These are phyloP conservation scores for Andrena bucephala DNA, from an alignment of 2,888 invertebrate genomes.

Conservation along the genomic window DNA sequence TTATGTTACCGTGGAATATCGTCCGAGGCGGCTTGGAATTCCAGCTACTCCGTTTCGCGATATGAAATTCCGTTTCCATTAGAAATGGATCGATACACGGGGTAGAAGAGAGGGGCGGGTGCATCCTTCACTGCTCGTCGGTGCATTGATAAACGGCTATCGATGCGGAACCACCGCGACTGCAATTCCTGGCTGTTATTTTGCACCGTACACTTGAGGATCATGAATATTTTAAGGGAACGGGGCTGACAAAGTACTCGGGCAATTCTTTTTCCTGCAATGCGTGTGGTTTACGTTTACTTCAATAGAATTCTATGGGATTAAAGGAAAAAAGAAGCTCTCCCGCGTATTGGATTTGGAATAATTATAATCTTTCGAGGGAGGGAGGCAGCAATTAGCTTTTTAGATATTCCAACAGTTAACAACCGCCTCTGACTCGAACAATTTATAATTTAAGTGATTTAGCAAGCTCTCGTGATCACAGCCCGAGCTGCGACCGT, in stretches of 20 bases:
- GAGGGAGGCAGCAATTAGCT: not conserved
- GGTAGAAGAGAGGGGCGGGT: not conserved
- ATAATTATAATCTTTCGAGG: not conserved
- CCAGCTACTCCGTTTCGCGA: not conserved
- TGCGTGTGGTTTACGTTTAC: not conserved
- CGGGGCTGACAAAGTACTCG: not conserved
- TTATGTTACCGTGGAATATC: not conserved
- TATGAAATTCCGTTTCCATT: slow-evolving; percentile 29
- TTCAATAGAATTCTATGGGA: no score
- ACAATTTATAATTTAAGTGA: no score
- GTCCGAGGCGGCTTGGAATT: slow-evolving; percentile 1
- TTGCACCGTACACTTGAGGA: slow-evolving; percentile 33
- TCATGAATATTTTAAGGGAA: slow-evolving; percentile 32
- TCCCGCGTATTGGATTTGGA: not conserved
- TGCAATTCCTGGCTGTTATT: slow-evolving; percentile 47
- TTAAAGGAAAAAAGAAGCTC: not conserved
- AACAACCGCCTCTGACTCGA: slow-evolving; percentile 6
- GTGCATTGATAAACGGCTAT: slow-evolving; percentile 43
- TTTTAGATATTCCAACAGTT: not conserved
- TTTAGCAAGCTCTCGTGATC: not conserved
- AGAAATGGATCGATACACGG: slow-evolving; percentile 22
- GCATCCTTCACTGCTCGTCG: slow-evolving; percentile 10
- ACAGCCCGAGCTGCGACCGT: not conserved
- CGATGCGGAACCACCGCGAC: slow-evolving; percentile 21
- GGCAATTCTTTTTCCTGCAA: not conserved